Evolutionary conservation across 2,888 invertebrate genomes (phyloP).

Genomic region (Aporophyla nigra): DNA sequence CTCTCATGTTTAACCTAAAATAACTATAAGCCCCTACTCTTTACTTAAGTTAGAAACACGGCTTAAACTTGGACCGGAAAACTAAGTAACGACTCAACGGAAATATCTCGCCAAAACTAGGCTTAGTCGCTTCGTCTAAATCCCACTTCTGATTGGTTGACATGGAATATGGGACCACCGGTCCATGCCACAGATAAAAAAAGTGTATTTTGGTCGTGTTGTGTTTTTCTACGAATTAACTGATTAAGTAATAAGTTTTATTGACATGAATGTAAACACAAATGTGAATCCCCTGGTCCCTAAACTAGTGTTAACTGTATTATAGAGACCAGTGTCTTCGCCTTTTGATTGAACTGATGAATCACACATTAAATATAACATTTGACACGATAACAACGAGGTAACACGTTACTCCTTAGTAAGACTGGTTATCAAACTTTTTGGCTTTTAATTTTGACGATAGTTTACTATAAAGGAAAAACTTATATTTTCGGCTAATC

Average conservation of each 20-base stretch:
- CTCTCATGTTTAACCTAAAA: conserved; percentile 13
- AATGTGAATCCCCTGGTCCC: no score
- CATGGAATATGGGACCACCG: not conserved
- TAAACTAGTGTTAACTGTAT: no score
- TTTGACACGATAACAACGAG: no score
- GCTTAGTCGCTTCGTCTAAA: conserved; percentile 11
- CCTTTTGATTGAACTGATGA: no score
- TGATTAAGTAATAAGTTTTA: no score
- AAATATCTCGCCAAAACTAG: conserved; percentile 38
- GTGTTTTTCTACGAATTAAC: not conserved
- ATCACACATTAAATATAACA: not conserved
- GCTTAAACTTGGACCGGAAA: conserved; percentile 33
- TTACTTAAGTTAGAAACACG: conserved; percentile 30
- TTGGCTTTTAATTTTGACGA: not conserved
- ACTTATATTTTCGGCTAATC: no score
- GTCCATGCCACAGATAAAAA: not conserved
- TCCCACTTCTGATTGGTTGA: conserved; percentile 20
- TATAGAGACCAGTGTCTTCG: no score
- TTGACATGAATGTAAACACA: no score
- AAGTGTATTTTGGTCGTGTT: not conserved
- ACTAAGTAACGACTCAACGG: conserved; percentile 41
- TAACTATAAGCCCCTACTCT: conserved; percentile 10
- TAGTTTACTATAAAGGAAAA: not conserved
- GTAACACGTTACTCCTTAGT: no score
- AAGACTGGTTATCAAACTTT: no score